Percentiles rank a stretch among this genome's conserved stretches.
phyloP scores from a whole-genome alignment of 1,140 invertebrate genomes.

The Mercenaria mercenaria region DNA sequence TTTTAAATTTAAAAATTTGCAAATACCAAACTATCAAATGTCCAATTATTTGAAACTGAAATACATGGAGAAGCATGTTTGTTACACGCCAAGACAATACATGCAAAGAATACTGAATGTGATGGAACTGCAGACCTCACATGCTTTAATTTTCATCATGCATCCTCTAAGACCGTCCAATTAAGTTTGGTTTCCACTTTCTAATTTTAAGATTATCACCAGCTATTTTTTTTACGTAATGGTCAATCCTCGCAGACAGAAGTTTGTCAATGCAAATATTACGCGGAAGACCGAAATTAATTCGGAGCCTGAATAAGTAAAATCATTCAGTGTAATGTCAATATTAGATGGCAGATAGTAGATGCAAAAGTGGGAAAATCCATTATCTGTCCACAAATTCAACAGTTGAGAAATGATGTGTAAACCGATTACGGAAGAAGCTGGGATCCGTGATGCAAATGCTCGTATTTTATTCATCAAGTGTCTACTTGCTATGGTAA shows the following conservation, averaged over 20 bases:
- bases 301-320: constrained; percentile 1
- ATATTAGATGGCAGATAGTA: background rate
- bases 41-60: no score
- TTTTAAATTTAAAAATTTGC: no score
- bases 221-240: no score
- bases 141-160: no score
- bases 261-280: background rate
- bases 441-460: constrained; percentile 15
- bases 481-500: constrained; percentile 29
- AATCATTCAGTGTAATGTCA: background rate
- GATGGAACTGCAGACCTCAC: no score
- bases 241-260: background rate
- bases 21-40: no score
- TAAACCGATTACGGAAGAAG: background rate
- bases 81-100: no score
- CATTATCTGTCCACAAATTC: constrained; percentile 24
- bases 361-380: constrained; percentile 27
- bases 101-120: no score
- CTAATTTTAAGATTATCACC: no score
- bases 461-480: constrained; percentile 41
- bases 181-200: no score
- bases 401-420: constrained; percentile 33
- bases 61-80: no score
- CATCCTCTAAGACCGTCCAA: no score
- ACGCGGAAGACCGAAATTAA: background rate